Evolutionary conservation across 2,888 invertebrate genomes (phyloP), one percentile per base, ranked within the genome.

Genomic region (Kryphioiulus occultus): DNA sequence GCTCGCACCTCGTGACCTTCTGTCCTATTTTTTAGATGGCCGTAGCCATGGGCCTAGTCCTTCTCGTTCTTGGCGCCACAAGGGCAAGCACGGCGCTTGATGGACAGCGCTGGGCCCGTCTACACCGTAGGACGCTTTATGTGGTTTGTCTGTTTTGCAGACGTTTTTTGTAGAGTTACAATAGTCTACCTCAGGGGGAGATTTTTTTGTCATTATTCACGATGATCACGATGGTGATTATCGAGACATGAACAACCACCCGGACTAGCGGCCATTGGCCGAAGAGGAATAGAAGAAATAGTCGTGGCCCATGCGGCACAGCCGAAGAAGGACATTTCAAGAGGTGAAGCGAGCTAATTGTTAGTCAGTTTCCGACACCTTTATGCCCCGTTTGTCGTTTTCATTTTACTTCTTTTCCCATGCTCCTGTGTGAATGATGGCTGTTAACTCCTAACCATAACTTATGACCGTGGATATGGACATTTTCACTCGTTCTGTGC

Each of bases 131-230:
- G 68, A 68, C 68, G 68, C 68, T 68, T 68, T 68, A n/a, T 68
- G 68, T 68, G 68, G 68, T 68, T 68, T 68, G 68, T 68, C 68
- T 68, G 68, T 68, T 68, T 26, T 68, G 68, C 68, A 68, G 68
- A 68, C 68, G 68, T 84, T 42, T 84, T 84, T 84, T 15, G 84
- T 84, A 84, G 84, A 84, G 35, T 39, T 39, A 84, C 84, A 39
- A 84, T 86, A 86, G 86, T 53, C 86, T 86, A 86, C 86, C 86
- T 86, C 86, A 86, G 39, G 32, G 47, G 53, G 86, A 47, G 68
- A 68, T 68, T 68, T 68, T 68, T 68, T 68, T 68, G 68, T 68
- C 68, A 26, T 68, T 68, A 68, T 68, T 68, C 26, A 68, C 22
- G 68, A 68, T 68, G 26, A 68, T 68, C 68, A 22, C 68, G 68